These are phyloP conservation scores for Alitta virens DNA, from an alignment of 2,888 invertebrate genomes.

Conservation along the genomic window DNA sequence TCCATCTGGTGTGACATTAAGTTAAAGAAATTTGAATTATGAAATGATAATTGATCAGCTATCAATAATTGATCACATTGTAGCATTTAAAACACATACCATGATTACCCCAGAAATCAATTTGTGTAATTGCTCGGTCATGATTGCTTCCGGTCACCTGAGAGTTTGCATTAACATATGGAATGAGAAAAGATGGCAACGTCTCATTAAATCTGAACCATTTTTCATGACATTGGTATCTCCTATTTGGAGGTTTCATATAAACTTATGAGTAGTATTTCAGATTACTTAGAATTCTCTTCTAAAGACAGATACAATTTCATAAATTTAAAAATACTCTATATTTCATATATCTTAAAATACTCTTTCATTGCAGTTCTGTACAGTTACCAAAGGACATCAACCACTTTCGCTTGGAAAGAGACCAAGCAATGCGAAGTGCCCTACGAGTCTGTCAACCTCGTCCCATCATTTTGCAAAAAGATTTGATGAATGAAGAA, in stretches of 20 bases:
- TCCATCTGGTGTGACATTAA: no score
- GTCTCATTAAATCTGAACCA: no score
- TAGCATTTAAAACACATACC: not conserved
- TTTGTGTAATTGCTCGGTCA: no score
- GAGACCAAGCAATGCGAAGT: slow-evolving; percentile 45
- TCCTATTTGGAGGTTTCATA: no score
- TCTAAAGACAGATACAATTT: no score
- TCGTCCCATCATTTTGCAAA: slow-evolving; percentile 45
- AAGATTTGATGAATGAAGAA: slow-evolving; percentile 51
- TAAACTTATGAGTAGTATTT: no score
- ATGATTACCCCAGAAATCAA: not conserved
- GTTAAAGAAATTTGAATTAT: no score
- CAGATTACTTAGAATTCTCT: no score
- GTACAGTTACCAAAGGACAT: slow-evolving; percentile 51
- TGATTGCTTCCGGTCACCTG: no score
- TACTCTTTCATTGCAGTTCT: slow-evolving; percentile 38
- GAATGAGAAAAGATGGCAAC: no score
- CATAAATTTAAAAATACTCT: not conserved
- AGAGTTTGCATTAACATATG: no score
- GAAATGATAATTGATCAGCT: not conserved
- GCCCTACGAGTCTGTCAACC: slow-evolving; percentile 52
- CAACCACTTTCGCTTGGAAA: slow-evolving; percentile 44
- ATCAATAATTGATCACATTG: not conserved
- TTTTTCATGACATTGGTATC: no score
- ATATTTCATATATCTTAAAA: not conserved